A percentile compares a stretch with the other conserved stretches of the same genome.
Conservation (phyloP, 2,888 invertebrate genomes). For the Brenthis daphne region DNA sequence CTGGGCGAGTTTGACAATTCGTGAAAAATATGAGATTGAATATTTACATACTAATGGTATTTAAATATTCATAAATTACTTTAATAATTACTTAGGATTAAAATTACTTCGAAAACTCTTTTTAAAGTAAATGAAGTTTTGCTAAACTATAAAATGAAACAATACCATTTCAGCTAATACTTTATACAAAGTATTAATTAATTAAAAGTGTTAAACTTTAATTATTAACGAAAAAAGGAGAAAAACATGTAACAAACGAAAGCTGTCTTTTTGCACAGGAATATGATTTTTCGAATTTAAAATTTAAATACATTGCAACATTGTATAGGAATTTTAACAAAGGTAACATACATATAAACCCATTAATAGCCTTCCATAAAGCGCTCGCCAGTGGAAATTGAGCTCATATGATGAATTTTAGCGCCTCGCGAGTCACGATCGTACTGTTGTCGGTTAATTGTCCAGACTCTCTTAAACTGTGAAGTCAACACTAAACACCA, state of each 20-base stretch:
- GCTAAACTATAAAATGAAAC: too few relatives aligned
- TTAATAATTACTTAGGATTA: too few relatives aligned
- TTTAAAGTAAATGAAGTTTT: too few relatives aligned
- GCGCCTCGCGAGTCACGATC: conserved; percentile 20
- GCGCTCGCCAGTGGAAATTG: conserved; percentile 12
- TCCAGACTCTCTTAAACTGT: conserved; percentile 49
- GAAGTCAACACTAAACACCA: conserved; percentile 57
- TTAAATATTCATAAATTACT: too few relatives aligned
- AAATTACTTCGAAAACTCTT: too few relatives aligned
- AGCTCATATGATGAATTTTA: conserved; percentile 25
- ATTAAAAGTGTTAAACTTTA: too few relatives aligned
- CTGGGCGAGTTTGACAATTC: too few relatives aligned
- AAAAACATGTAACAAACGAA: not conserved
- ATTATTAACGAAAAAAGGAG: not conserved
- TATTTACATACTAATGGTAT: too few relatives aligned
- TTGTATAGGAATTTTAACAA: not conserved
- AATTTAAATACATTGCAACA: conserved; percentile 4
- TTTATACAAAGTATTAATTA: too few relatives aligned
- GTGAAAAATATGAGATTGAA: too few relatives aligned
- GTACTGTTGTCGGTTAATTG: conserved; percentile 30
- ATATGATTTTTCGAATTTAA: not conserved
- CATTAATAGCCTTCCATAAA: conserved; percentile 11
- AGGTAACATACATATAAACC: not conserved
- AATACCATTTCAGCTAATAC: too few relatives aligned
- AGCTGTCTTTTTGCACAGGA: too few relatives aligned